Base-by-base conservation (phyloP, 2,888 invertebrate species). In the Tupiocoris notatus region DNA sequence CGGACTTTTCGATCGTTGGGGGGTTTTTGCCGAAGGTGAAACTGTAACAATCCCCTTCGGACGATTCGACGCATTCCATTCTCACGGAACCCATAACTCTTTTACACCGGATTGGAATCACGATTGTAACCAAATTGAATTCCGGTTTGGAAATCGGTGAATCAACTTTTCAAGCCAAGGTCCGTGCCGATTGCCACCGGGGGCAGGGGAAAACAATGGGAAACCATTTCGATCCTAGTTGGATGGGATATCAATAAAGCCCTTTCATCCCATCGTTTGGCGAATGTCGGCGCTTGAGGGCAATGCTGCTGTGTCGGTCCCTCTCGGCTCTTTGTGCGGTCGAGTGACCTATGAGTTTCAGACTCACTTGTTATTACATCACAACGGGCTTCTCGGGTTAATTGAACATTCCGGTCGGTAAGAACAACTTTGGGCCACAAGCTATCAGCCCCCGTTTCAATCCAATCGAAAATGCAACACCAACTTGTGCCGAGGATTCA, bases 311-410 rank as follows among this genome's bases (percentile, higher is more conserved):
- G n/a, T n/a, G n/a, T n/a, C n/a, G n/a, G n/a, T 39, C 39, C 39
- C 39, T 39, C 39, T 39, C 39, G 39, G 39, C 3, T 39, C 39
- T 39, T 39, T 39, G 39, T 39, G 39, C 39, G 39, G 39, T 39
- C 39, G 39, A 39, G 39, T 39, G 39, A 39, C 39, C 39, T 65
- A 65, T 65, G 65, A 65, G 39, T 39, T 65, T 65, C 54, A 18
- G 65, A 65, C 39, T 39, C 39, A 65, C 65, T 39, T 39, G 65
- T 65, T 18, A 65, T 65, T 65, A 18, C 65, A 39, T 65, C 63
- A 63, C 3, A 1, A 21, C 21, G 63, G 39, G 65, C 65, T 65
- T 18, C 65, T 39, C 16, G 39, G 65, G 39, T 65, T 39, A 18
- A 65, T 65, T 65, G 39, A 65, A 65, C 65, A 65, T 65, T 39